Evolutionary conservation across 2,888 invertebrate genomes (phyloP).

Genomic region (Thymelicus sylvestris): DNA sequence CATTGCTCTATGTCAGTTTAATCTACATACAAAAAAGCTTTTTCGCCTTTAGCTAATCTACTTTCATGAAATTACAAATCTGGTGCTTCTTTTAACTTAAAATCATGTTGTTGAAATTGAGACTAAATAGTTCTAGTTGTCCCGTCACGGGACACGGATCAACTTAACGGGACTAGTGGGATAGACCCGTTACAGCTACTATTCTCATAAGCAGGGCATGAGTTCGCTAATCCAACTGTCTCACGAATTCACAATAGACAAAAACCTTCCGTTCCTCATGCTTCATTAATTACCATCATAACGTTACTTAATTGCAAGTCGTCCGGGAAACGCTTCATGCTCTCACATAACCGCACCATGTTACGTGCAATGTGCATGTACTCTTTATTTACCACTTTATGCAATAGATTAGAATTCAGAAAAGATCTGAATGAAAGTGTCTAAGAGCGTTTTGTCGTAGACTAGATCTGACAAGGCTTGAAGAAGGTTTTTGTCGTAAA

Average conservation of each 20-base stretch:
- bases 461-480: no score
- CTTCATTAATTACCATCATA: constrained; percentile 30
- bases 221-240: constrained; percentile 12
- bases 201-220: not conserved
- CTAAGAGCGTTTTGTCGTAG: not conserved
- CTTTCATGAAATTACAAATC: no score
- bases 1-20: no score
- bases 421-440: not conserved
- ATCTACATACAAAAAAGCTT: no score
- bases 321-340: constrained; percentile 25
- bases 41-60: no score
- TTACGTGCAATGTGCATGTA: not conserved
- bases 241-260: not conserved
- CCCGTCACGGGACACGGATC: no score
- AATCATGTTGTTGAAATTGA: no score
- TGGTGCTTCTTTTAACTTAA: no score
- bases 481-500: no score
- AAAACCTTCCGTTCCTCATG: constrained; percentile 9
- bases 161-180: no score
- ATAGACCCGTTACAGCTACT: no score
- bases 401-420: constrained; percentile 11
- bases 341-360: constrained; percentile 25
- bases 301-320: constrained; percentile 24
- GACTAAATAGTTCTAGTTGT: no score
- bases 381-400: constrained; percentile 7